These are phyloP conservation scores for Microplitis manilae DNA, from an alignment of 2,888 invertebrate genomes.

Conservation along the genomic window DNA sequence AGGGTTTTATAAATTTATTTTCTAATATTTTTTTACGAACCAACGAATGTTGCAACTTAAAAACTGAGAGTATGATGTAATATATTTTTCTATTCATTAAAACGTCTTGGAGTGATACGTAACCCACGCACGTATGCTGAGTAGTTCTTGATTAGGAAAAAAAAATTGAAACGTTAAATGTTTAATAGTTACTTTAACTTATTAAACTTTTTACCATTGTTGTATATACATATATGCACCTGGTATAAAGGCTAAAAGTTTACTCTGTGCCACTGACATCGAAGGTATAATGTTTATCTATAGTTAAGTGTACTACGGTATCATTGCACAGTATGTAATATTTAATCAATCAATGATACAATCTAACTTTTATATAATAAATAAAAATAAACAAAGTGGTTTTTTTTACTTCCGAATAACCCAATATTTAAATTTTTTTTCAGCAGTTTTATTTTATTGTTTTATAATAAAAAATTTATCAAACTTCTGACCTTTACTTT, in stretches of 20 bases:
- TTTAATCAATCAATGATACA: neutral
- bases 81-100: neutral
- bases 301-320: neutral
- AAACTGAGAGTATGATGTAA: neutral
- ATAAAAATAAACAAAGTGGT: neutral
- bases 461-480: neutral
- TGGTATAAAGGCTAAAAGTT: conserved; percentile 25
- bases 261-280: conserved; percentile 33
- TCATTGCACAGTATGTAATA: neutral
- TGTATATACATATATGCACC: neutral
- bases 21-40: neutral
- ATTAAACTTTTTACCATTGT: neutral
- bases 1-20: neutral
- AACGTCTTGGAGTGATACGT: neutral
- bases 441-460: neutral
- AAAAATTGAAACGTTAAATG: neutral
- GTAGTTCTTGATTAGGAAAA: neutral
- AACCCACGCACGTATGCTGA: neutral
- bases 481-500: neutral
- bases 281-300: neutral
- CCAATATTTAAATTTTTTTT: neutral
- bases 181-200: neutral
- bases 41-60: neutral
- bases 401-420: neutral
- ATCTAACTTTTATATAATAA: neutral